phyloP scores from a whole-genome alignment of 2,113 vertebrate genomes.

The Chitala chitala region DNA sequence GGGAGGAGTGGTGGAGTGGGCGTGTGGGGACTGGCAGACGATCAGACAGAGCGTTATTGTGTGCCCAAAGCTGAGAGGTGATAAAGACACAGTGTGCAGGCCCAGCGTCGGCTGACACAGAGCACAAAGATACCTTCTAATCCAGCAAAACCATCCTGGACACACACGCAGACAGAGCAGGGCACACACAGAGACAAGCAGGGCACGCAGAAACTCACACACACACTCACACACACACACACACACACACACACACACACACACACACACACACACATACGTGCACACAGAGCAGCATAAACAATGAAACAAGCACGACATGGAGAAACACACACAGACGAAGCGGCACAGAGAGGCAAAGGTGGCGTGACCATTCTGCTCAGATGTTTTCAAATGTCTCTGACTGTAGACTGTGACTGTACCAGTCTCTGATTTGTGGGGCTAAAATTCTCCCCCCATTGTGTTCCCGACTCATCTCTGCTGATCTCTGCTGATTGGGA shows the following conservation, averaged over 20 bases:
- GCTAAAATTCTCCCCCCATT: neutral
- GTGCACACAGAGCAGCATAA: too few species aligned
- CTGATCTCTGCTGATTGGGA: too few species aligned
- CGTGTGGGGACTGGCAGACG: neutral
- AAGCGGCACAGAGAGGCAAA: too few species aligned
- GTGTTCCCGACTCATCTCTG: too few species aligned
- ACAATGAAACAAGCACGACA: too few species aligned
- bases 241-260: neutral
- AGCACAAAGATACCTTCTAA: slow-evolving; percentile 19
- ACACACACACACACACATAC: too few species aligned
- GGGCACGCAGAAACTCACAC: too few species aligned
- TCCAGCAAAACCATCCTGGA: neutral
- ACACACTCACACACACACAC: neutral
- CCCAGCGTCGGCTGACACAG: slow-evolving; percentile 30
- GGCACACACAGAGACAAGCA: neutral
- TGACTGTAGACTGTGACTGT: too few species aligned
- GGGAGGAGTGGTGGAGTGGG: neutral
- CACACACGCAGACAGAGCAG: neutral
- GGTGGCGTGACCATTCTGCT: too few species aligned
- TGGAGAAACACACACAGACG: too few species aligned
- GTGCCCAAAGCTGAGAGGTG: slow-evolving; percentile 3
- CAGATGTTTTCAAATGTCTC: too few species aligned
- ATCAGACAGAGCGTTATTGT: slow-evolving; percentile 30
- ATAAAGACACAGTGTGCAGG: slow-evolving; percentile 18
- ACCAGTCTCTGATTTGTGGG: neutral